phyloP scores from a whole-genome alignment of 2,113 vertebrate species.

The Sebastes fasciatus region DNA sequence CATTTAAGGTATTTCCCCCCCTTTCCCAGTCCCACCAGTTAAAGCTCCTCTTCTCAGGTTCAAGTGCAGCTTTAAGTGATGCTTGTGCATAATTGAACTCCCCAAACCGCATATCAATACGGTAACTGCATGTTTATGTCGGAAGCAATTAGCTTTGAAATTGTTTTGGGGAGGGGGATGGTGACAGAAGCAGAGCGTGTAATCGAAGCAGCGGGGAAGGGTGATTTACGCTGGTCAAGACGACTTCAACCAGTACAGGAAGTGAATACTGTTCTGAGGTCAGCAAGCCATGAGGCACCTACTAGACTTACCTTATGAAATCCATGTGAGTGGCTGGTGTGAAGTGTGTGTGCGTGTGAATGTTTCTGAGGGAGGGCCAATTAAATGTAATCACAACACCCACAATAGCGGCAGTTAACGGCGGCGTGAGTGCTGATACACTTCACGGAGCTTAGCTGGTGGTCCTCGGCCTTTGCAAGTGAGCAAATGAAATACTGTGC shows the following conservation, averaged over 20 bases:
- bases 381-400: constrained; percentile 69
- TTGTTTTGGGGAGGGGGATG: constrained; percentile 40
- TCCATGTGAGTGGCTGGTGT: constrained; percentile 60
- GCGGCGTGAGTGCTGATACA: constrained; percentile 46
- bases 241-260: constrained; percentile 66
- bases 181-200: constrained; percentile 66
- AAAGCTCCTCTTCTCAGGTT: constrained; percentile 56
- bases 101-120: constrained; percentile 70
- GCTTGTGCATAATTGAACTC: constrained; percentile 63
- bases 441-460: constrained; percentile 57
- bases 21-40: constrained; percentile 32
- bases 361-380: constrained; percentile 50
- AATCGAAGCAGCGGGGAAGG: constrained; percentile 58
- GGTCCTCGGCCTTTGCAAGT: constrained; percentile 35
- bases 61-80: constrained; percentile 48
- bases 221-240: constrained; percentile 72
- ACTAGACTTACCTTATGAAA: constrained; percentile 65
- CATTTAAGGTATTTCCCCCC: constrained; percentile 60
- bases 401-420: constrained; percentile 57
- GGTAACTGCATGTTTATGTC: constrained; percentile 73
- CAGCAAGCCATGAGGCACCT: constrained; percentile 68
- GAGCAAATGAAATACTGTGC: constrained; percentile 1
- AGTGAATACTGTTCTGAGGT: constrained; percentile 73
- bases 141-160: constrained; percentile 74
- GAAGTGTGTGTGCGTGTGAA: constrained; percentile 36